Conservation (phyloP, 64 coral and sea anemone species). For the Stylophora pistillata region DNA sequence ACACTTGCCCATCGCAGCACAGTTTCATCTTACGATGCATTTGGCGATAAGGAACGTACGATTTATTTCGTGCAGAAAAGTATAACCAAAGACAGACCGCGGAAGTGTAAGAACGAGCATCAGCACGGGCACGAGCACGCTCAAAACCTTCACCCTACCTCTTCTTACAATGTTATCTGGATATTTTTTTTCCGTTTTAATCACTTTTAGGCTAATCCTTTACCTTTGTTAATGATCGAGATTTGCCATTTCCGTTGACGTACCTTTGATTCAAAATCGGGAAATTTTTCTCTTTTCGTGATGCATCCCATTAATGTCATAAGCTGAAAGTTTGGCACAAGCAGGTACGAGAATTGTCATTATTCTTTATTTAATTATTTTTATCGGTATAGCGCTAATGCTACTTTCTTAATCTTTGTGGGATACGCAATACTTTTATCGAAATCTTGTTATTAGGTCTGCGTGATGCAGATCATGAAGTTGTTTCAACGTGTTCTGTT, state of each 20-base stretch:
- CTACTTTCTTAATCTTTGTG: neutral
- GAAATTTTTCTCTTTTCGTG: neutral
- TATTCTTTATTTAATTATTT: neutral
- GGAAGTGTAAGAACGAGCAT: no score
- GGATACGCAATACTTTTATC: neutral
- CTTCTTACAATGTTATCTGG: neutral
- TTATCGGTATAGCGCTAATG: neutral
- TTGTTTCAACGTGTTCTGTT: neutral
- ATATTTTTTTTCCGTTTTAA: neutral
- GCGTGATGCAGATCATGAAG: neutral
- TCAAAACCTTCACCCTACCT: neutral
- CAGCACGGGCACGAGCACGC: neutral
- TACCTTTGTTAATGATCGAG: neutral
- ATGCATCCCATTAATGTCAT: neutral
- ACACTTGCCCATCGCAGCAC: no score
- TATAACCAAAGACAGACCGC: neutral
- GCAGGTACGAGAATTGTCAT: neutral
- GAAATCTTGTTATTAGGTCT: neutral
- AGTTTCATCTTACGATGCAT: neutral
- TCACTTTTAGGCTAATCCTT: neutral
- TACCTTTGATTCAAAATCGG: neutral
- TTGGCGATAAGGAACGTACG: conserved; percentile 1
- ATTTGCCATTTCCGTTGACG: neutral
- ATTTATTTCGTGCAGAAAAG: neutral
- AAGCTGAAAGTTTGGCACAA: neutral